A percentile compares a stretch with the other conserved stretches of the same genome.
Evolutionary conservation across 2,797 vertebrate genomes (phyloP).

Genomic region (Artibeus jamaicensis): DNA sequence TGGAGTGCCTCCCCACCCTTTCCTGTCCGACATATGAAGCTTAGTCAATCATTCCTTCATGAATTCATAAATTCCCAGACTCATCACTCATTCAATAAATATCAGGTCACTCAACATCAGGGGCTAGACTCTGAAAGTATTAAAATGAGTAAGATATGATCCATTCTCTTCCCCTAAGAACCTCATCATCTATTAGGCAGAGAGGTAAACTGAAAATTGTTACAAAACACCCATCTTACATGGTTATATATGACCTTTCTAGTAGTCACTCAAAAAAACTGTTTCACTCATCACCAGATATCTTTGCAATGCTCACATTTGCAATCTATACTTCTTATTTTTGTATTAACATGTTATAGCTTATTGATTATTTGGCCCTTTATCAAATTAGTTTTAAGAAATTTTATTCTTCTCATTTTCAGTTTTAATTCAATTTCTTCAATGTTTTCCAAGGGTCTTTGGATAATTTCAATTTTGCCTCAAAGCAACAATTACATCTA

Average conservation of each 20-base stretch:
- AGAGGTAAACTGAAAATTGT: background rate
- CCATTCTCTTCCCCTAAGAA: background rate
- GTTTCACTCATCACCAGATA: background rate
- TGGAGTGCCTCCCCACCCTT: background rate
- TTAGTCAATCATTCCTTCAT: background rate
- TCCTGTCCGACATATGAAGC: background rate
- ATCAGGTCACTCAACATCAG: background rate
- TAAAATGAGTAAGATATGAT: background rate
- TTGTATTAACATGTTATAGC: background rate
- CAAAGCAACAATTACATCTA: slow-evolving; percentile 40
- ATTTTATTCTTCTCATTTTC: slow-evolving; percentile 40
- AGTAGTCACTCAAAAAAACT: background rate
- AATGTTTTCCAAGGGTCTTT: background rate
- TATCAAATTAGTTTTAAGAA: slow-evolving; percentile 26
- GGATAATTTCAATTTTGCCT: slow-evolving; percentile 45
- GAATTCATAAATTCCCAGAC: background rate
- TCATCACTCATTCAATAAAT: background rate
- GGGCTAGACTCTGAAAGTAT: background rate
- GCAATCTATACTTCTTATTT: background rate
- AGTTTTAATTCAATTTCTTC: slow-evolving; percentile 29
- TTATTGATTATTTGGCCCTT: background rate
- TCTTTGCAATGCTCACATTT: background rate
- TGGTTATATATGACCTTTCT: background rate
- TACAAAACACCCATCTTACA: background rate
- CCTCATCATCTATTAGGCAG: background rate